phyloP scores from a whole-genome alignment of 1,140 invertebrate species.

The Ruditapes philippinarum region DNA sequence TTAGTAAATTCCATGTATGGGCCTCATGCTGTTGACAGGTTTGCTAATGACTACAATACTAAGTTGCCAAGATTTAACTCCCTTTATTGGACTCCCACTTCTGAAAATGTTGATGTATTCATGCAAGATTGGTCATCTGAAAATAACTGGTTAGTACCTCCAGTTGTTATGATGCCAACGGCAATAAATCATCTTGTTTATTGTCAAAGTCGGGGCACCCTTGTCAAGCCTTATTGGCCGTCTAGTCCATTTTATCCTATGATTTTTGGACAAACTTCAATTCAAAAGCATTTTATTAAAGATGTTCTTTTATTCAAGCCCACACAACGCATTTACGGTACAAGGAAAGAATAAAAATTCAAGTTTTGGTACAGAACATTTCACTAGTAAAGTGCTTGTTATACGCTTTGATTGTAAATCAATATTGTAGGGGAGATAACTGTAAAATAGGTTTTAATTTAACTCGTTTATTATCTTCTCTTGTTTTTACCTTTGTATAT shows the following conservation, averaged over 20 bases:
- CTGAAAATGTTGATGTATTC: slow-evolving; percentile 19
- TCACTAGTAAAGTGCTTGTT: too few species aligned
- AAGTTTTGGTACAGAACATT: too few species aligned
- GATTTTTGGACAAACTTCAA: neutral
- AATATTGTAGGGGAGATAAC: too few species aligned
- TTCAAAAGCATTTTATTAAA: neutral
- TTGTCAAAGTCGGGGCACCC: neutral
- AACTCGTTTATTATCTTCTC: too few species aligned
- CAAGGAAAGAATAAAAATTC: too few species aligned
- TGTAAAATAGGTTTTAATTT: too few species aligned
- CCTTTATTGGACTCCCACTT: neutral
- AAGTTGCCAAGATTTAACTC: slow-evolving; percentile 26
- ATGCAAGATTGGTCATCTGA: neutral
- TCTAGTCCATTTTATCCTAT: slow-evolving; percentile 40
- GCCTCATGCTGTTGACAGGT: slow-evolving; percentile 30
- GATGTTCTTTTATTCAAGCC: neutral
- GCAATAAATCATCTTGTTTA: neutral
- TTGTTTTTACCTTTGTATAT: too few species aligned
- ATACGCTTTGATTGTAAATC: too few species aligned
- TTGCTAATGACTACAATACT: slow-evolving; percentile 49
- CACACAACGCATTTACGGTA: neutral
- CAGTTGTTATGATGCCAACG: neutral
- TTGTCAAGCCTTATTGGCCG: slow-evolving; percentile 14
- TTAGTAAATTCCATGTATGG: slow-evolving; percentile 6
- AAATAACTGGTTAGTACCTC: slow-evolving; percentile 46